These are phyloP conservation scores for Somateria mollissima DNA, from an alignment of 2,797 vertebrate species.

Conservation along the genomic window DNA sequence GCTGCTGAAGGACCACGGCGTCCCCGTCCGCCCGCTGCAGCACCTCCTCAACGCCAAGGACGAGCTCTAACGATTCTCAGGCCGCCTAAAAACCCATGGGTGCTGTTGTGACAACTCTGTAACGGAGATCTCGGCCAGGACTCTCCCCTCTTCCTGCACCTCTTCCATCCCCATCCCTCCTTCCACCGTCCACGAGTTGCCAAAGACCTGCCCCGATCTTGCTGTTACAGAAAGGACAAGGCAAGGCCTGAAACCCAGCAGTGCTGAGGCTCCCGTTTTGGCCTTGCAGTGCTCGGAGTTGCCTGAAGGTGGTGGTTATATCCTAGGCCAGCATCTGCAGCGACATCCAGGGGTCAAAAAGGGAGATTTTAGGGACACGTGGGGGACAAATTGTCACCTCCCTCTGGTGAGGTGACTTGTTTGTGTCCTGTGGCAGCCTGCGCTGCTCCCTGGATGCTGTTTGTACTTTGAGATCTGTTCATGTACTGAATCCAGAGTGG, in stretches of 20 bases:
- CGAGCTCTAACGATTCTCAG: conserved; percentile 80
- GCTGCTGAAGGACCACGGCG: not conserved
- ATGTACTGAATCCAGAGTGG: not conserved
- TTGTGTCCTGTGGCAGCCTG: accelerated
- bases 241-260: not conserved
- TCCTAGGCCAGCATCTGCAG: not conserved
- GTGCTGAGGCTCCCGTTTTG: accelerated
- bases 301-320: conserved; percentile 21
- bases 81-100: not conserved
- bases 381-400: not conserved
- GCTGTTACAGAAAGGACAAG: not conserved
- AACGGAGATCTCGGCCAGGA: not conserved
- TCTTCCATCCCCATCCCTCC: not conserved
- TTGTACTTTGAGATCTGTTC: not conserved
- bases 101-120: not conserved
- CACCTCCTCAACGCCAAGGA: conserved; percentile 75
- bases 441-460: not conserved
- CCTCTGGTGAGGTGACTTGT: not conserved
- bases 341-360: not conserved
- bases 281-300: not conserved
- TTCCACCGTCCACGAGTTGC: not conserved
- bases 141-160: not conserved
- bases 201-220: conserved; percentile 47
- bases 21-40: not conserved
- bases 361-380: not conserved